Evolutionary conservation across 1,140 invertebrate species (phyloP), one percentile per base, ranked within the genome.

Genomic region (Cydia splendana): DNA sequence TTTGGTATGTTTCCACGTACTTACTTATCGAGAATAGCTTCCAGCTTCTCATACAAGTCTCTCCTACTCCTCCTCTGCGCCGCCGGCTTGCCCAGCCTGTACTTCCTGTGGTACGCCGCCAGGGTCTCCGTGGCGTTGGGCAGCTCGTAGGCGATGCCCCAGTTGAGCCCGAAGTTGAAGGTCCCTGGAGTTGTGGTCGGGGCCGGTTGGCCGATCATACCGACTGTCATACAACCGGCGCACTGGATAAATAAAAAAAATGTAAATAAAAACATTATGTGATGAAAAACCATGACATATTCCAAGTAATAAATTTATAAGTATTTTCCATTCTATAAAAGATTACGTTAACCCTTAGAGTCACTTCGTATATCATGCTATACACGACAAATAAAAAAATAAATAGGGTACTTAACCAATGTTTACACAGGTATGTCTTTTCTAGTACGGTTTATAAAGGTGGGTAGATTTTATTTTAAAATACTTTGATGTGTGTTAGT

Each of bases 131-230:
- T 95, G 71, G 95, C 94, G 81, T 96, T 95, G 1, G 96, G 96
- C 57, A 97, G 85, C 82, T 96, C 96, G 80, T 96, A 97, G 2
- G 96, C 95, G 51, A 96, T 95, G 71, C 96, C 96, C 96, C 96
- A 97, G 88, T 96, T 97, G 4, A 96, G 79, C 1, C 95, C 95
- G 81, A 95, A 95, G 0, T 95, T 95, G 82, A 95, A 96, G 69
- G 95, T 94, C 48, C 94, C 93, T 12, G 91, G 86, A 0, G 81
- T 30, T 0, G 90, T 69, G 0, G 84, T n/a, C 75, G 94, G 94
- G 0, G 88, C 82, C 7, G 93, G 93, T 62, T 94, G 93, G 1
- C 93, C 91, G 2, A 94, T 88, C 4, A 95, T 93, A 81, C 95
- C 94, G 2, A 95, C 88, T 10, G 95, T 95, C 93, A 95, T 88